Evolutionary conservation across 2,888 invertebrate species (phyloP), one percentile per base, ranked within the genome.

Genomic region (Magallana nippona): DNA sequence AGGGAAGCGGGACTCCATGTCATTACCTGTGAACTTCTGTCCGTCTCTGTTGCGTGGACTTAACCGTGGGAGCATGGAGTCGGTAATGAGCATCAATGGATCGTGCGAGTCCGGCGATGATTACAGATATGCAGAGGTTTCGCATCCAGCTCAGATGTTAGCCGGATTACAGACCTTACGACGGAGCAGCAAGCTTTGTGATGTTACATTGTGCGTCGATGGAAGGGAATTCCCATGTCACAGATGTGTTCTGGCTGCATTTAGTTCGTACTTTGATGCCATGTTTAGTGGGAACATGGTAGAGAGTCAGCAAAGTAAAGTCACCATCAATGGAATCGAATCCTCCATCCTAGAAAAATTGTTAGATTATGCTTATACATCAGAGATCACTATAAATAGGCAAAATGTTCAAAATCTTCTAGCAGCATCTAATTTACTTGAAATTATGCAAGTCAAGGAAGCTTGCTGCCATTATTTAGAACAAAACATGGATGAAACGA

Each of bases 231-330:
- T 98, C 93, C 96, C 97, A 91, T 98, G 97, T 0, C 98, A 98
- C 94, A 97, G 97, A 95, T 96, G 98, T 11, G 97, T 98, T 3
- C 95, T 98, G 93, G 96, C 96, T 55, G 97, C 98, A 0, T 97
- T 97, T 86, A 98, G 97, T 94, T 98, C 98, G 1, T 98, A 98
- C 94, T 98, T 98, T 93, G 97, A 97, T 96, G 98, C 98, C 81
- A 98, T 98, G 98, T 98, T 98, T 94, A 98, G 98, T 1, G 97
- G 98, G 87, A 98, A 98, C 5, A 95, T 98, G 85, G 97, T 97
- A 90, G 98, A 98, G 95, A 96, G 97, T 89, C 97, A 97, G 93
- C 98, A 98, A 97, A 96, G 96, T 2, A 95, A 96, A 71, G 92
- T 94, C 44, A 92, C 93, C 1, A 86, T 94, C 17, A 93, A 93